Evolutionary conservation across 1,140 invertebrate genomes (phyloP), one percentile per base, ranked within the genome.

Genomic region (Eufriesea mexicana): DNA sequence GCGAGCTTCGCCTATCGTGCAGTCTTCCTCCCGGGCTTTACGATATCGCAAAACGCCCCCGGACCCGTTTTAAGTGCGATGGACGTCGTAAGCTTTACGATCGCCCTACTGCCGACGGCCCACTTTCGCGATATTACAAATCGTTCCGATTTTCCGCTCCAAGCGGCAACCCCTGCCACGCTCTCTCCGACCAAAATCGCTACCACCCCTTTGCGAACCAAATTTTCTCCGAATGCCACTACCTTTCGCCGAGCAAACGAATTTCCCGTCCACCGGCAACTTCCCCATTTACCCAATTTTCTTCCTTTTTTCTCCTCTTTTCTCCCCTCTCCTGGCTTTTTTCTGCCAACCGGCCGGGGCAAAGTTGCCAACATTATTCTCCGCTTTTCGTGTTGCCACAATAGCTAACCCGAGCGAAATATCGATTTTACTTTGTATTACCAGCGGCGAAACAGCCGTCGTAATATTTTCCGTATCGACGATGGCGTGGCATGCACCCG

Each of bases 61-160:
- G 76, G 71, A 67, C 57, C 80, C 80, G 70, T 86, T 89, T 54
- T 73, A 83, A 86, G 72, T 67, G 55, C 85, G 87, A 90, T 88
- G 80, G 88, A 90, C 84, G 85, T 83, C 82, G 84, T 80, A 87
- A 88, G 76, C 67, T 90, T 90, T 87, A 89, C 81, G 89, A 91
- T 86, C 89, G 84, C 87, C 74, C 89, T 86, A 80, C 64, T 42
- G 54, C 70, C 78, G 84, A 81, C 67, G 51, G 81, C 71, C 61
- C 86, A 59, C 72, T 86, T 42, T 89, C 75, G 72, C 71, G 62
- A 88, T 86, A 89, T 88, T 89, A 85, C 86, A 74, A 85, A 88
- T 88, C 86, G 86, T 88, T 87, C 70, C 82, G 82, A 81, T 88
- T 84, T 87, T 84, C 86, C 78, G 14, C 25, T 47, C 49, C n/a